These are phyloP conservation scores for Dasyprocta punctata DNA, from an alignment of 2,113 vertebrate species.

Conservation along the genomic window DNA sequence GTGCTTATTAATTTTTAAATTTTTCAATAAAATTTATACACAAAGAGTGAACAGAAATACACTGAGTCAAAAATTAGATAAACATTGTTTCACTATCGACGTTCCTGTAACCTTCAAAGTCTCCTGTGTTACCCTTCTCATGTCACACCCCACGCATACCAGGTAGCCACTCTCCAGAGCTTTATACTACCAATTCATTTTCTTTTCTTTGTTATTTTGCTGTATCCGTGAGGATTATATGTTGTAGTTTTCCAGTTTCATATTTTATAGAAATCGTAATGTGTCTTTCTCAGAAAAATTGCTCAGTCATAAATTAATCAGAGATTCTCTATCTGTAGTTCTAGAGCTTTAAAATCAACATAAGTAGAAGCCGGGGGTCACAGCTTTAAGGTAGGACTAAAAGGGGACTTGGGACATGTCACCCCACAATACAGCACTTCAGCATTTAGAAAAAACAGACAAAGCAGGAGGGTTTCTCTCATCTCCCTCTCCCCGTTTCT, in stretches of 20 bases:
- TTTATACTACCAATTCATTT: neutral
- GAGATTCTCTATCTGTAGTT: neutral
- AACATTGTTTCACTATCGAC: neutral
- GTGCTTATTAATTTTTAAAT: neutral
- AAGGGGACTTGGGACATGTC: neutral
- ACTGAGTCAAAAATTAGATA: neutral
- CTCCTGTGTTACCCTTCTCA: too few species aligned
- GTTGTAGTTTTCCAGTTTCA: neutral
- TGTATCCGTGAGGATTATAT: neutral
- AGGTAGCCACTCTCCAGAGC: neutral
- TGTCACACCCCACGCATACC: neutral
- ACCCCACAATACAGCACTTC: too few species aligned
- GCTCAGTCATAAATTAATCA: neutral
- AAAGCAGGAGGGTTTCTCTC: neutral
- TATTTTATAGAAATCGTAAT: neutral
- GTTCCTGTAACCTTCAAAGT: neutral
- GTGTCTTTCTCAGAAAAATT: constrained; percentile 32
- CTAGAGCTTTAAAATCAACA: constrained; percentile 12
- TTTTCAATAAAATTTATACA: neutral
- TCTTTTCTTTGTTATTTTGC: neutral
- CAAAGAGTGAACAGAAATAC: neutral
- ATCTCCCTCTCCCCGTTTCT: neutral
- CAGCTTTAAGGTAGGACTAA: neutral
- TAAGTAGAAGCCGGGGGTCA: neutral
- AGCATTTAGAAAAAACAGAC: neutral